phyloP scores from a whole-genome alignment of 2,113 vertebrate species.

The Heloderma charlesbogerti region DNA sequence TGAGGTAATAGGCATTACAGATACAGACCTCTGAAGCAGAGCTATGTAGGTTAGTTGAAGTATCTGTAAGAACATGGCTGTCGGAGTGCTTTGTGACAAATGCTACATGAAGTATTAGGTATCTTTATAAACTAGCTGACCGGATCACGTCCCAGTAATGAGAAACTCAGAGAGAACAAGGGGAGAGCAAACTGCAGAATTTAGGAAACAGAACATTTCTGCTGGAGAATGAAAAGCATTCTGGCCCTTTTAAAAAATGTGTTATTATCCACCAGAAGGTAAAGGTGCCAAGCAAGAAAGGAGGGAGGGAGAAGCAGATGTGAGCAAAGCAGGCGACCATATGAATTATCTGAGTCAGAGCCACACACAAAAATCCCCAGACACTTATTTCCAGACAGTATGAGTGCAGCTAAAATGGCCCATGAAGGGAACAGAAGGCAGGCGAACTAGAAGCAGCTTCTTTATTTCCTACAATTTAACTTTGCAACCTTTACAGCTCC shows the following conservation, averaged over 20 bases:
- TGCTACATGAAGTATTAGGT: not conserved
- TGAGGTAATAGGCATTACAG: not conserved
- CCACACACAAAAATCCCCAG: conserved; percentile 42
- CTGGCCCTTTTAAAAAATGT: not conserved
- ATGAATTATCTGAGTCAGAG: conserved; percentile 44
- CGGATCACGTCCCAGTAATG: conserved; percentile 5
- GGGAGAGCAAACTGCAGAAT: not conserved
- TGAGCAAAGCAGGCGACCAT: conserved; percentile 42
- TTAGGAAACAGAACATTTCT: not conserved
- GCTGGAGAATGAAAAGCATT: accelerated
- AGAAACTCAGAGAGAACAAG: not conserved
- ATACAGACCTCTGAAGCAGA: not conserved
- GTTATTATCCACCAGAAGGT: not conserved
- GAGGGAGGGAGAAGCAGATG: conserved; percentile 63
- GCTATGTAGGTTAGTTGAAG: not conserved
- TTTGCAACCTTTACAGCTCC: conserved; percentile 1
- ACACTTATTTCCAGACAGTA: not conserved
- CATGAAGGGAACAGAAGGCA: conserved; percentile 21
- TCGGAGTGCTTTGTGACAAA: not conserved
- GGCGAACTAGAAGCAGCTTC: conserved; percentile 62
- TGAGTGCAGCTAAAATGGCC: not conserved
- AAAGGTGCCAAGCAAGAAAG: conserved; percentile 38
- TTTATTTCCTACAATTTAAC: conserved; percentile 51
- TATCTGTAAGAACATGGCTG: not conserved
- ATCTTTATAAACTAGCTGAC: not conserved